Evolutionary conservation across 2,888 invertebrate species (phyloP), one percentile per base, ranked within the genome.

Genomic region (Notodonta dromedarius): DNA sequence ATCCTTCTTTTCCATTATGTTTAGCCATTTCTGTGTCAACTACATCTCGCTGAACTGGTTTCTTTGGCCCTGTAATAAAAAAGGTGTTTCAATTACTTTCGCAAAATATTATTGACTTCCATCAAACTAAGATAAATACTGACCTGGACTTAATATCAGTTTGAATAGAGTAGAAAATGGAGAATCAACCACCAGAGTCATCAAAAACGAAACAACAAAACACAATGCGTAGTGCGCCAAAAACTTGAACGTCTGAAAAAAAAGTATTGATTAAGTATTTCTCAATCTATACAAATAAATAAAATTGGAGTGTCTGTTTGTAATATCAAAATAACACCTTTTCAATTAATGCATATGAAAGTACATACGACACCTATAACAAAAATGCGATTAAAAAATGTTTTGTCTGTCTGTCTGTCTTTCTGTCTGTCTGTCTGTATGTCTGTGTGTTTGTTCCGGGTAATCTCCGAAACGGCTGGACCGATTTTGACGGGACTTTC

Each of bases 151-250:
- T 55, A 55, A 40, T 40, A 55, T 2, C 8, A 39, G 55, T 16
- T 55, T 55, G 55, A 55, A 55, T 55, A 55, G 13, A 39, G 55
- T 55, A 4, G 55, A 55, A 40, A 55, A 55, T 40, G 55, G 55
- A 14, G 55, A 39, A n/a, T 55, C 39, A 32, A 53, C n/a, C 16
- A 53, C 35, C 35, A 53, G 39, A 7, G 53, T 53, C 53, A 53
- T 53, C n/a, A 55, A 14, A 14, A 55, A 55, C 16, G 55, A 39
- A n/a, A 55, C n/a, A 9, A 40, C 55, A 39, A 55, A 55, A 13
- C 55, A 55, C 39, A 55, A 35, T 7, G 14, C 55, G 13, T 55
- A 55, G 16, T 55, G 40, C 55, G 40, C 40, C 40, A 55, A 40
- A 16, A 55, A 55, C 14, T 55, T 55, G 16, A 55, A 55, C 0